phyloP scores from a whole-genome alignment of 1,140 invertebrate species.

The Phymastichus coffea region DNA sequence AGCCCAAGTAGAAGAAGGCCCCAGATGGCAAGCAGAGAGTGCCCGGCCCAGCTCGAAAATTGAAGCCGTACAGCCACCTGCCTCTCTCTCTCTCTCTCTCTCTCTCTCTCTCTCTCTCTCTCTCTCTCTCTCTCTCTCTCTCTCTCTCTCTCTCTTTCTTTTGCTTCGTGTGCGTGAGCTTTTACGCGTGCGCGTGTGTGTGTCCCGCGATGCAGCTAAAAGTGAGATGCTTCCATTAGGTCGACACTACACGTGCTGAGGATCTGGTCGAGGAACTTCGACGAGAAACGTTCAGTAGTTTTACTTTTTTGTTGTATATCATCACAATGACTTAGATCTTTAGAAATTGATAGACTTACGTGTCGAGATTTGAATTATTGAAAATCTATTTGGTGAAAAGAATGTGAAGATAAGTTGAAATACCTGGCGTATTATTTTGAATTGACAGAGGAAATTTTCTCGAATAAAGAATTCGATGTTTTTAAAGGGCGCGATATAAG shows the following conservation, averaged over 20 bases:
- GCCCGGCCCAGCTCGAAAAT: slow-evolving; percentile 34
- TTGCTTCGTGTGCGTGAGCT: background rate
- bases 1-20: slow-evolving; percentile 34
- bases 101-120: background rate
- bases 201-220: background rate
- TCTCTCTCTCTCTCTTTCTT: slow-evolving; percentile 3
- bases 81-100: background rate
- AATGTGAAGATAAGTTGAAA: background rate
- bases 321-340: background rate
- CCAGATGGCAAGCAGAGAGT: slow-evolving; percentile 50
- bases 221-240: background rate
- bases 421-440: background rate
- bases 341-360: background rate
- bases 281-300: too few relatives aligned
- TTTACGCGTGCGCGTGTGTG: slow-evolving; percentile 29
- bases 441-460: background rate
- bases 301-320: too few relatives aligned
- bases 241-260: background rate
- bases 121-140: slow-evolving; percentile 1
- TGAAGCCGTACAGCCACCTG: slow-evolving; percentile 1
- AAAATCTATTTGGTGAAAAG: background rate
- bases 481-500: too few relatives aligned
- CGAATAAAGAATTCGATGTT: too few relatives aligned
- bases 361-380: background rate
- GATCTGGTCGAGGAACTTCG: background rate